Evolutionary conservation across 92 coral and sea anemone species (phyloP).

Genomic region (Umimayanthus kanabou): DNA sequence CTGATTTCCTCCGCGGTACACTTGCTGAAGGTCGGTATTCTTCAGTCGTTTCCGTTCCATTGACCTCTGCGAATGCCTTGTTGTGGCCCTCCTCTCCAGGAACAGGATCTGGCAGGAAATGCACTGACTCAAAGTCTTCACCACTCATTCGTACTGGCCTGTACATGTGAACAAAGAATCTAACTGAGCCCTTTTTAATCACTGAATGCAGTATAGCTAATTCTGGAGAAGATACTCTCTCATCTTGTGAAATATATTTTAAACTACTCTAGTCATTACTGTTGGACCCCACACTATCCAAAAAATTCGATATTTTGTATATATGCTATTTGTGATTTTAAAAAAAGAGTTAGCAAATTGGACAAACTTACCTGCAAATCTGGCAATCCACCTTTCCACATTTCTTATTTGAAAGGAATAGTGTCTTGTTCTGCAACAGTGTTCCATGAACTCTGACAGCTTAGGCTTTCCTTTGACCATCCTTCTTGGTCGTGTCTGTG

Average conservation of each 20-base stretch:
- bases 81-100: conserved; percentile 41
- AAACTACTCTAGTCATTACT: too few species aligned
- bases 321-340: too few species aligned
- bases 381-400: conserved; percentile 21
- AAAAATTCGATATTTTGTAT: too few species aligned
- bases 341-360: too few species aligned
- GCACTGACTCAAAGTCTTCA: conserved; percentile 31
- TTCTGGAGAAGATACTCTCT: neutral
- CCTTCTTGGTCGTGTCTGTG: conserved; percentile 1
- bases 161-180: neutral
- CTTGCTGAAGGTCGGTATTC: conserved; percentile 31
- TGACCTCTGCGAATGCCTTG: conserved; percentile 27
- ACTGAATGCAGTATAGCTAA: too few species aligned
- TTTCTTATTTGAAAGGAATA: conserved; percentile 14
- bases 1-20: neutral
- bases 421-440: conserved; percentile 8
- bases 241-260: neutral
- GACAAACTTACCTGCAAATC: conserved; percentile 2
- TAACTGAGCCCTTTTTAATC: neutral
- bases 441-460: neutral
- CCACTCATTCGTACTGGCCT: conserved; percentile 21
- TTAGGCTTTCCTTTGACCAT: neutral
- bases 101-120: conserved; percentile 34
- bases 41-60: conserved; percentile 21
- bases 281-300: too few species aligned